phyloP scores from a whole-genome alignment of 2,888 invertebrate genomes.

The Drosophila rubida region DNA sequence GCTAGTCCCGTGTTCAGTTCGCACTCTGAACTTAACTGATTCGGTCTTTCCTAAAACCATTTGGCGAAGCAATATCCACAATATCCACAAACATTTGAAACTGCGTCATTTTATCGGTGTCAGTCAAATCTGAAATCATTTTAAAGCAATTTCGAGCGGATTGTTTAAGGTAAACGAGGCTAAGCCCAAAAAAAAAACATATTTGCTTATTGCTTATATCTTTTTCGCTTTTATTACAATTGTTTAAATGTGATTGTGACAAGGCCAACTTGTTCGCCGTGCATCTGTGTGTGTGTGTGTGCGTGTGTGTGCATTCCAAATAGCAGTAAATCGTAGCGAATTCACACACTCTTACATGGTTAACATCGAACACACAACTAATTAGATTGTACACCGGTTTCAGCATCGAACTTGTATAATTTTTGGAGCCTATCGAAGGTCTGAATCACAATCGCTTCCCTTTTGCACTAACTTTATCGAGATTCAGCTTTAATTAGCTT shows the following conservation, averaged over 20 bases:
- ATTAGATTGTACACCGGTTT: constrained; percentile 36
- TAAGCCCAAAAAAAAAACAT: constrained; percentile 15
- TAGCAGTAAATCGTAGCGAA: constrained; percentile 21
- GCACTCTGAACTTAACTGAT: constrained; percentile 30
- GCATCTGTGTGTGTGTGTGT: constrained; percentile 9
- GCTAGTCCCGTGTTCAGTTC: constrained; percentile 30
- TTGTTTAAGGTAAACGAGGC: constrained; percentile 32
- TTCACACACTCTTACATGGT: constrained; percentile 29
- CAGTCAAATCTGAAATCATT: not conserved
- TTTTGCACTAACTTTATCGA: not conserved
- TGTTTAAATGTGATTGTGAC: constrained; percentile 29
- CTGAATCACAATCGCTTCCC: constrained; percentile 26
- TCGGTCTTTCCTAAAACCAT: not conserved
- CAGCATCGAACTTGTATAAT: not conserved
- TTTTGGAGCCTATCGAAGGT: constrained; percentile 13
- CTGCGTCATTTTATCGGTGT: not conserved
- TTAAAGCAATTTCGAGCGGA: constrained; percentile 24
- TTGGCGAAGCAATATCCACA: not conserved
- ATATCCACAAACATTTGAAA: not conserved
- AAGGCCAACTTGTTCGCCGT: constrained; percentile 55
- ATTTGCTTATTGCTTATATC: constrained; percentile 22
- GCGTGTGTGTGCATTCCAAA: constrained; percentile 25
- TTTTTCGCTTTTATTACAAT: constrained; percentile 37
- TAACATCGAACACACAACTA: constrained; percentile 14
- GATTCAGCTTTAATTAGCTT: constrained; percentile 8